These are phyloP conservation scores for Dugesia japonica DNA, from an alignment of 2,888 invertebrate species.

Conservation along the genomic window DNA sequence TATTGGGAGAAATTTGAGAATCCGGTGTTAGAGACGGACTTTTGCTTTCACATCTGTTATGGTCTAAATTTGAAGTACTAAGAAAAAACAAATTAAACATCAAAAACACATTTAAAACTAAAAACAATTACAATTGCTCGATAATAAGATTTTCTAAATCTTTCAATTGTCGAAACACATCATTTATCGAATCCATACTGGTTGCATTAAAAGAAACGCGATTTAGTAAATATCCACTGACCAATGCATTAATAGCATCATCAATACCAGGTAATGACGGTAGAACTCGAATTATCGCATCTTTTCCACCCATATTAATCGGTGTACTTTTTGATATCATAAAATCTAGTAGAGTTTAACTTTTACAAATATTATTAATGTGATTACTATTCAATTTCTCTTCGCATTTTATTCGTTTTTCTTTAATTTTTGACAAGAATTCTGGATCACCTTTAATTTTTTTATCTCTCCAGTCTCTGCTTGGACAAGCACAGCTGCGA, in stretches of 20 bases:
- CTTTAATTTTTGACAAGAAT: neutral
- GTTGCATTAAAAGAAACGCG: neutral
- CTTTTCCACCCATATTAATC: slow-evolving; percentile 1
- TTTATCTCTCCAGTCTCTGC: slow-evolving; percentile 23
- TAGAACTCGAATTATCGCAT: neutral
- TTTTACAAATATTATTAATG: too few species aligned
- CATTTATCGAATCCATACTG: neutral
- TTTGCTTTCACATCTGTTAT: neutral
- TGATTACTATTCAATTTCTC: neutral
- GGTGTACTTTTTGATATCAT: neutral
- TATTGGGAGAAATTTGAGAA: neutral
- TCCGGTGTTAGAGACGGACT: neutral
- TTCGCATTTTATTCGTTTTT: neutral
- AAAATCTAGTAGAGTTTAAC: neutral
- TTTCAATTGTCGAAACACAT: neutral
- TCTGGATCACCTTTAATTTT: slow-evolving; percentile 17
- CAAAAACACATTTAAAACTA: neutral
- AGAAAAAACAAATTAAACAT: neutral
- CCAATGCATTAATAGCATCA: neutral
- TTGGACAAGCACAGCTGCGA: slow-evolving; percentile 29
- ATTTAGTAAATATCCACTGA: neutral
- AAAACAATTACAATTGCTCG: neutral
- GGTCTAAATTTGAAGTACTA: neutral
- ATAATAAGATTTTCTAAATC: neutral
- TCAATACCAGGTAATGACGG: neutral